Evolutionary conservation across 2,888 invertebrate species (phyloP), one percentile per base, ranked within the genome.

Genomic region (Protula sp.): DNA sequence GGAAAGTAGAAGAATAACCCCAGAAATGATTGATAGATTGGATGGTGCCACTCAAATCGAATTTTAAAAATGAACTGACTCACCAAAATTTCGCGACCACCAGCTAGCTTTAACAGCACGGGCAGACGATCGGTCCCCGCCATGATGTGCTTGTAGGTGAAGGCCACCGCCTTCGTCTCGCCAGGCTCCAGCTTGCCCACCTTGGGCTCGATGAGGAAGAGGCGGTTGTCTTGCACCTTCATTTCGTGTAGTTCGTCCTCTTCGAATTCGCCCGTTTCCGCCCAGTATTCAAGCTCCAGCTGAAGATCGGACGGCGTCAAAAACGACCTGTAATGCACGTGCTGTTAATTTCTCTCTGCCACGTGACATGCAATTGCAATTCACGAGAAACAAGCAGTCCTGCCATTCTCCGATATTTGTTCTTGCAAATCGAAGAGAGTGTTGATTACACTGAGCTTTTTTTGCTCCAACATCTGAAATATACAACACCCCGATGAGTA

Each of bases 181-280:
- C 79, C 79, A 2, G 79, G 77, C 47, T 72, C 64, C 47, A 81
- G 63, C 9, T 62, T 64, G 1, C 79, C 79, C 58, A 71, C 72
- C 62, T 72, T 74, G 1, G 80, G 81, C 29, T 74, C 72, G 24
- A 81, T 71, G 2, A 66, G 66, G 61, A 81, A 81, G 61, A 81
- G 67, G 52, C 75, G 73, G 65, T 81, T 79, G 63, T 80, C 79
- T 74, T 77, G 74, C 2, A 80, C 76, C 63, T 78, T 79, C 78
- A 80, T 76, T 78, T 80, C 76, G 64, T 80, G 79, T 26, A 79
- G 65, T 61, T 80, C 78, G 63, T 80, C 78, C 27, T 74, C 72
- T 55, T 74, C 74, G 69, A 74, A 76, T 57, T 80, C 79, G 47
- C 80, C 81, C 4, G 78, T 76, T 64, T 80, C 80, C 2, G 79